Base-by-base conservation (phyloP, 2,797 vertebrate genomes). In the Corythornis leucogaster region DNA sequence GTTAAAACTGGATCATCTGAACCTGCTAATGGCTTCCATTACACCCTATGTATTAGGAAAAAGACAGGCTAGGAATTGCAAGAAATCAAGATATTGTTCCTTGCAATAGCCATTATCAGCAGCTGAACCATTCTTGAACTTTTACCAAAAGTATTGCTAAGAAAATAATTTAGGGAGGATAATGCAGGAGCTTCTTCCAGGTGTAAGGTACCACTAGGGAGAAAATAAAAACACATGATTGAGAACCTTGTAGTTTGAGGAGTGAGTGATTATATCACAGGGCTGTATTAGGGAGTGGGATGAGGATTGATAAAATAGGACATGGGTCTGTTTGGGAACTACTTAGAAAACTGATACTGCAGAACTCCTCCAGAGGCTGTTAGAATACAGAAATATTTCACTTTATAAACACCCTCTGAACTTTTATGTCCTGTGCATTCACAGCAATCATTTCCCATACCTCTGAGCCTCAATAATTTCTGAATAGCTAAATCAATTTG, bases 401-500 rank as follows among this genome's bases (percentile, higher is more conserved):
- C 28, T 93, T 75, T 90, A 78, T 90, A 88, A 96, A 90, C 80
- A 57, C 28, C 14, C 61, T 86, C 75, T 84, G 88, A 96, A 91
- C 68, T 93, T 90, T 61, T 87, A 77, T 66, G 18, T 85, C 53
- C 83, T 92, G 38, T 87, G 35, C 50, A 46, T 94, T 93, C 91
- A 51, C 76, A 91, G 90, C 71, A 91, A 87, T 93, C 64, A 42
- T 80, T 91, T 92, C 68, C 78, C 70, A 33, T 92, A 91, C 75
- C 90, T 96, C 85, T 6, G 2, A 94, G 87, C 80, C 85, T 75
- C 88, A 93, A 90, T 93, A 90, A 89, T 93, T 96, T 92, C 88
- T 92, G 86, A 91, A 90, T 80, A 91, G 78, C 75, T 92, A 71
- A 86, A 92, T 94, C 85, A 90, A 81, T 93, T 96, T 95, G 85